Conservation (phyloP, 2,113 vertebrate genomes). For the Narcine bancroftii region DNA sequence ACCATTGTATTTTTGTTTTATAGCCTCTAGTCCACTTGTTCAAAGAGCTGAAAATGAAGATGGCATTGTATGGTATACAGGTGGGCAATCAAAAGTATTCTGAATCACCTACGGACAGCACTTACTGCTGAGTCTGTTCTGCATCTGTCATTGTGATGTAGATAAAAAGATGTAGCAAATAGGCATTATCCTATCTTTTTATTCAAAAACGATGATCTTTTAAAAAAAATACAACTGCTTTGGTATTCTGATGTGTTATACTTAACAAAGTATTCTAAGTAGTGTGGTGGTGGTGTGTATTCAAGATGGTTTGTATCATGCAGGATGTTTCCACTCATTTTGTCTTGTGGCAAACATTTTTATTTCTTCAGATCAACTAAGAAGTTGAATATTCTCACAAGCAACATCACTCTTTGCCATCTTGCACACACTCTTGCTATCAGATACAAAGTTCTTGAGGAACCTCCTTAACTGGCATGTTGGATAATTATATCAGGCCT, state of each 20-base stretch:
- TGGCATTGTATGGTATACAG: not conserved
- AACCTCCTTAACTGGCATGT: not conserved
- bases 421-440: not conserved
- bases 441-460: not conserved
- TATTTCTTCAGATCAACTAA: not conserved
- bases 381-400: constrained; percentile 6
- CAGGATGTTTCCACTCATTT: not conserved
- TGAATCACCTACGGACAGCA: not conserved
- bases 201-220: not conserved
- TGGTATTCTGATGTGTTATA: not conserved
- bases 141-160: not conserved
- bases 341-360: not conserved
- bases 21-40: constrained; percentile 27
- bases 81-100: constrained; percentile 27
- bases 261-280: not conserved
- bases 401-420: not conserved
- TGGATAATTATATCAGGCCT: not conserved
- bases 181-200: not conserved
- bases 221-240: not conserved
- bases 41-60: constrained; percentile 32
- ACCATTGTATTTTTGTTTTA: constrained; percentile 26
- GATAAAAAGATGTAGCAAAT: not conserved
- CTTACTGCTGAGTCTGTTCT: not conserved
- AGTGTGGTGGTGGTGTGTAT: not conserved
- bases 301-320: not conserved